phyloP scores from a whole-genome alignment of 1,140 invertebrate genomes.

The Pachyrhynchus sulphureomaculatus region DNA sequence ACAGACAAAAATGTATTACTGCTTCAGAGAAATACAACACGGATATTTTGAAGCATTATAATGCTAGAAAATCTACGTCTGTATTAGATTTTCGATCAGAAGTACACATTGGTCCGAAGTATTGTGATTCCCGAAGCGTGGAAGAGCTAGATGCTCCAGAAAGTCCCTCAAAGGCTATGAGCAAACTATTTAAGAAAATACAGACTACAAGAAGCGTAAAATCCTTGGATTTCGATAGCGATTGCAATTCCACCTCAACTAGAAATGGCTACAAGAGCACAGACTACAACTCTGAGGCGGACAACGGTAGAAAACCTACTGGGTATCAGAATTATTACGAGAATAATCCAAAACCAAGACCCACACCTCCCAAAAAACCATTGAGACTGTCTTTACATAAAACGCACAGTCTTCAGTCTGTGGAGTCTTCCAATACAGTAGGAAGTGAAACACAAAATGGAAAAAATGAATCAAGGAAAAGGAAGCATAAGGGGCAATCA shows the following conservation, averaged over 20 bases:
- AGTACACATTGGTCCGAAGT: constrained; percentile 46
- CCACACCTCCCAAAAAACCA: constrained; percentile 83
- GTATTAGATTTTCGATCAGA: constrained; percentile 49
- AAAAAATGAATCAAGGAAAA: constrained; percentile 50
- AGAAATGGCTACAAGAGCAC: constrained; percentile 45
- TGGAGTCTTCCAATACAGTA: constrained; percentile 56
- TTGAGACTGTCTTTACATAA: constrained; percentile 77
- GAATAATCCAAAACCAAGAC: constrained; percentile 53
- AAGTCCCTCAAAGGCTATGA: constrained; percentile 27
- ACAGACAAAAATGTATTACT: constrained; percentile 47
- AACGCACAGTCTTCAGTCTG: constrained; percentile 76
- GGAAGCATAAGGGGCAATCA: constrained; percentile 59
- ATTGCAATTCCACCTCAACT: constrained; percentile 55
- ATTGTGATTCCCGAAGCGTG: constrained; percentile 39
- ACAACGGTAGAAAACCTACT: constrained; percentile 55
- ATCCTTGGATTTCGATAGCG: constrained; percentile 67
- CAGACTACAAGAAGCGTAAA: constrained; percentile 62
- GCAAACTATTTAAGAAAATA: constrained; percentile 46
- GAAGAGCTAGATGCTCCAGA: constrained; percentile 40
- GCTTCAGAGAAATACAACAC: constrained; percentile 49
- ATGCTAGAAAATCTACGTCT: constrained; percentile 48
- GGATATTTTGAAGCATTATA: constrained; percentile 48
- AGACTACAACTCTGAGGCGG: constrained; percentile 61
- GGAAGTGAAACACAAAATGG: constrained; percentile 40
- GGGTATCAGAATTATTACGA: constrained; percentile 35